Percentiles rank a stretch among this genome's conserved stretches.
These are phyloP conservation scores for Podarcis cretensis DNA, from an alignment of 2,113 vertebrate species.

Conservation along the genomic window DNA sequence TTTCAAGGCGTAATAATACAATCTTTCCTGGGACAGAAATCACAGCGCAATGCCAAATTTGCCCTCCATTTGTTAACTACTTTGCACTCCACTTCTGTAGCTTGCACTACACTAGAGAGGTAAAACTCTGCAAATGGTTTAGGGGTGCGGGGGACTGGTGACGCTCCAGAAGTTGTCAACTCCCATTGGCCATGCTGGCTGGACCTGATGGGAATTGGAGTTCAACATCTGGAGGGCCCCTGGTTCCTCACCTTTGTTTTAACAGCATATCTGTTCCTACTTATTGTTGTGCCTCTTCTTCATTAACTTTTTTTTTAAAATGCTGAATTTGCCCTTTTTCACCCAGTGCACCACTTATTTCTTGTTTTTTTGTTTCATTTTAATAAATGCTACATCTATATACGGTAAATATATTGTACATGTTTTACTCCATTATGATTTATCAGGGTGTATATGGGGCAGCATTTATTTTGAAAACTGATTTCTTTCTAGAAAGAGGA, in stretches of 20 bases:
- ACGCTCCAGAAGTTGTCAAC: too few species aligned
- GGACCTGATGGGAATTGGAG: too few species aligned
- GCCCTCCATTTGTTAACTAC: neutral
- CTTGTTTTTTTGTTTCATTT: neutral
- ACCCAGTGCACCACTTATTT: neutral
- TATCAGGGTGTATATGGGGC: neutral
- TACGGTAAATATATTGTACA: too few species aligned
- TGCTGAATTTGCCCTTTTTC: neutral
- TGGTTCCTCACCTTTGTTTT: too few species aligned
- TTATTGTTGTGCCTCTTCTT: neutral
- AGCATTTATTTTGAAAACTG: neutral
- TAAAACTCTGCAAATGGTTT: neutral
- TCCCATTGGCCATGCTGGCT: too few species aligned
- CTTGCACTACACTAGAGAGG: neutral
- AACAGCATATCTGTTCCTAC: neutral
- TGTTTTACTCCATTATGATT: too few species aligned
- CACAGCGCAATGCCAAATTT: neutral
- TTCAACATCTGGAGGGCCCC: too few species aligned
- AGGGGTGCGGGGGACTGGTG: neutral
- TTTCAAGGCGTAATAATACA: neutral
- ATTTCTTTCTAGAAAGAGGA: neutral
- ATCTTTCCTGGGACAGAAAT: neutral
- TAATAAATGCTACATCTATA: neutral
- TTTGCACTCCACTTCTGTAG: neutral
- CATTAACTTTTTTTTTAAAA: neutral